Evolutionary conservation across 2,113 vertebrate species (phyloP).

Genomic region (Crotalus horridus): DNA sequence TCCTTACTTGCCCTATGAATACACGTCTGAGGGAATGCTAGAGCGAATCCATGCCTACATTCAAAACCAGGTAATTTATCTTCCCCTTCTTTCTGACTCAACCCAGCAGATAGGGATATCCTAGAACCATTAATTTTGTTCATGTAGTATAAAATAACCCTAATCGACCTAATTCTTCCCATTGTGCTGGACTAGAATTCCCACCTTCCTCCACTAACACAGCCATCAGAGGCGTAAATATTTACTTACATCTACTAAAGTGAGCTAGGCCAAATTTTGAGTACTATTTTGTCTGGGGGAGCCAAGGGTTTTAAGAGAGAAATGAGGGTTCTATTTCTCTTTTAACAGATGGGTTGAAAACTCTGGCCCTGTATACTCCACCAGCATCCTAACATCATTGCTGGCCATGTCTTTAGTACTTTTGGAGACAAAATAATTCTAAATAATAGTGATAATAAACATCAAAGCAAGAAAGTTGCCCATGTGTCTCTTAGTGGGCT

Average conservation of each 20-base stretch:
- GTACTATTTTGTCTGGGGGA: neutral
- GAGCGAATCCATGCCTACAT: slow-evolving; percentile 93
- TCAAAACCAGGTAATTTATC: slow-evolving; percentile 85
- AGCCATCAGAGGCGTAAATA: neutral
- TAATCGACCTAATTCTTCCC: neutral
- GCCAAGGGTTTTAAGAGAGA: neutral
- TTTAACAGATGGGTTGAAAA: neutral
- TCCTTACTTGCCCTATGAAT: slow-evolving; percentile 93
- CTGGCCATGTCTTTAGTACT: neutral
- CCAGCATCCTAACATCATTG: neutral
- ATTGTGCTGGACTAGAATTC: neutral
- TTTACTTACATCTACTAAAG: neutral
- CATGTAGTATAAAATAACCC: neutral
- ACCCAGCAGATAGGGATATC: neutral
- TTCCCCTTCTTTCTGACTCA: neutral
- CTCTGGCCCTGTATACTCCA: neutral
- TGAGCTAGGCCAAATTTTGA: neutral
- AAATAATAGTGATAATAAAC: neutral
- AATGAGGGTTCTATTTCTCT: neutral
- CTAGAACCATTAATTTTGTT: neutral
- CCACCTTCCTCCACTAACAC: neutral
- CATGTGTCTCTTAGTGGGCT: neutral
- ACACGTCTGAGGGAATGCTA: slow-evolving; percentile 94
- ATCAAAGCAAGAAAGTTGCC: neutral
- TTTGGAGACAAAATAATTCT: neutral